Evolutionary conservation across 2,113 vertebrate genomes (phyloP).

Genomic region (Furnarius figulus): DNA sequence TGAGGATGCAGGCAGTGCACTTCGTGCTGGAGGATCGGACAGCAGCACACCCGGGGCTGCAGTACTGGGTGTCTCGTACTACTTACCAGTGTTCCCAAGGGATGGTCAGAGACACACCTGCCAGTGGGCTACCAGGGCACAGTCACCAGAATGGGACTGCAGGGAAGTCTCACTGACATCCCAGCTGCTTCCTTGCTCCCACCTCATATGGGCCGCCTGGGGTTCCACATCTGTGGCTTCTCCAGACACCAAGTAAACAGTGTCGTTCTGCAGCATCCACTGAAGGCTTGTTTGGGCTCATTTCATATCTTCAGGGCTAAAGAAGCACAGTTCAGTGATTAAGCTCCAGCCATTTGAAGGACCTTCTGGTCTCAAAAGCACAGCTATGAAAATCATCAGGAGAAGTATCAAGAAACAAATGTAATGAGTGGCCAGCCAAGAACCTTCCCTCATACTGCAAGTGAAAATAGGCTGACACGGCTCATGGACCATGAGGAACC

Average conservation of each 20-base stretch:
- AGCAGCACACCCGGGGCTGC: background rate
- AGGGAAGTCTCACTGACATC: background rate
- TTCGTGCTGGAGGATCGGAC: background rate
- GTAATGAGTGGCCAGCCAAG: background rate
- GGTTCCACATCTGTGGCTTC: background rate
- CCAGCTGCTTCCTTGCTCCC: background rate
- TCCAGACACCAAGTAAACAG: background rate
- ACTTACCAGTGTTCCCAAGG: background rate
- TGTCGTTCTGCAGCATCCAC: background rate
- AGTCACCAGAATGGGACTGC: background rate
- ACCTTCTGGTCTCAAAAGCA: background rate
- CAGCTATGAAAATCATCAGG: background rate
- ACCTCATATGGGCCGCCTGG: rapidly evolving
- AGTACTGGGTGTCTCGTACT: rapidly evolving
- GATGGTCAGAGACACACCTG: background rate
- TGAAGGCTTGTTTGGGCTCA: background rate
- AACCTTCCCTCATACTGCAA: background rate
- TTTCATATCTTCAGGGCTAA: background rate
- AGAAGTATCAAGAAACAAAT: background rate
- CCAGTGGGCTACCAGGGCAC: background rate
- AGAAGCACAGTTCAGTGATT: background rate
- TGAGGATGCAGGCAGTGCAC: background rate
- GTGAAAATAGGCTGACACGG: background rate
- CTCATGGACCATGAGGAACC: background rate
- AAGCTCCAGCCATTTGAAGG: background rate